Evolutionary conservation across 1,140 invertebrate species (phyloP).

Genomic region (Rhyacophila brunnea): DNA sequence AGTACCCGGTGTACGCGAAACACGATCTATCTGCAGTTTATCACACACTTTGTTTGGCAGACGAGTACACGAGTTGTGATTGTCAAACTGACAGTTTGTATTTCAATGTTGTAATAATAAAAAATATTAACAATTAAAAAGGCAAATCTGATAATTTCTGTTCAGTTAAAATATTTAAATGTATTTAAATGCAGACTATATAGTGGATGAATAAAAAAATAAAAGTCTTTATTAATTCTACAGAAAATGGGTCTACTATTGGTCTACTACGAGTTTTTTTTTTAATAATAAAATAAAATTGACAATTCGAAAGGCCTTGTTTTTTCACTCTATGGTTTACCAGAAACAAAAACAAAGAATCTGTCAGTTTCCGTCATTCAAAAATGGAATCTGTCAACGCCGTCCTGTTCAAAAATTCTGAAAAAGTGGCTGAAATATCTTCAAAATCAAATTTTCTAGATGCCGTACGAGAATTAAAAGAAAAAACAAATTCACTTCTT

Average conservation of each 20-base stretch:
- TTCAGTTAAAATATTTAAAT: no score
- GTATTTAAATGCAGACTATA: no score
- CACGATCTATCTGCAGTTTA: constrained; percentile 7
- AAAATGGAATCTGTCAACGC: constrained; percentile 18
- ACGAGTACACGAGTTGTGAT: no score
- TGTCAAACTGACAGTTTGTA: no score
- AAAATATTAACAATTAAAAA: no score
- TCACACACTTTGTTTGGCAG: not conserved
- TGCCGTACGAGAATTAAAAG: constrained; percentile 7
- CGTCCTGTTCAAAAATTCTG: constrained; percentile 9
- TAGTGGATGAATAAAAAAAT: not conserved
- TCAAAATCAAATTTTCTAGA: constrained; percentile 12
- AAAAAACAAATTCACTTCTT: constrained; percentile 15
- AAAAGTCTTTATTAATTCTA: not conserved
- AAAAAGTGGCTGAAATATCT: constrained; percentile 16
- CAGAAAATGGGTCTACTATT: not conserved
- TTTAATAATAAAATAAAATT: not conserved
- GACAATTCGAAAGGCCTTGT: not conserved
- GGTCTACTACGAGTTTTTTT: not conserved
- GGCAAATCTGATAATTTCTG: no score
- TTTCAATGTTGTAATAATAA: no score
- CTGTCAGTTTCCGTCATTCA: no score
- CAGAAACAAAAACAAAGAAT: not conserved
- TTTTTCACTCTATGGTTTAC: not conserved
- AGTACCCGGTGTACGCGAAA: not conserved